These are phyloP conservation scores for Volucella zonaria DNA, from an alignment of 2,888 invertebrate species.

Conservation along the genomic window DNA sequence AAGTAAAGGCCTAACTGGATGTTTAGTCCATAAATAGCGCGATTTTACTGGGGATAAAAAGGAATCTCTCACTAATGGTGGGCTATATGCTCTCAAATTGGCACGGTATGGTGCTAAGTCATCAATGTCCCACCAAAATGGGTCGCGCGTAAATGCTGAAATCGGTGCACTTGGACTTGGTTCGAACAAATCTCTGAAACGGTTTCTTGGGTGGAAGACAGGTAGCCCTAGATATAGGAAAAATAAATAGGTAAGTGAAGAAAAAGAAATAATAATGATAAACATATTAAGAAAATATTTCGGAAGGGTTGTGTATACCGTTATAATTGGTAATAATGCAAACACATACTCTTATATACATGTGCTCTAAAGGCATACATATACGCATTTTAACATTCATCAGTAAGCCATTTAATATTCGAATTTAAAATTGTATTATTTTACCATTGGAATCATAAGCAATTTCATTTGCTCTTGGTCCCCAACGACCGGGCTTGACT, in stretches of 20 bases:
- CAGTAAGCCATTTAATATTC: too few relatives aligned
- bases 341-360: too few relatives aligned
- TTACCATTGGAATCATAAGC: conserved; percentile 90
- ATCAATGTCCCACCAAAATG: conserved; percentile 94
- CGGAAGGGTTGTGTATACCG: too few relatives aligned
- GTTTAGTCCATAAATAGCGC: conserved; percentile 95
- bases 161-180: conserved; percentile 90
- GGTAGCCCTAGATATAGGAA: conserved; percentile 85
- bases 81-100: conserved; percentile 86
- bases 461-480: conserved; percentile 87
- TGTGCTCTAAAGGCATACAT: too few relatives aligned
- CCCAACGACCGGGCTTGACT: conserved; percentile 88
- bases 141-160: conserved; percentile 92
- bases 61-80: conserved; percentile 92
- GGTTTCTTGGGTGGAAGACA: conserved; percentile 87
- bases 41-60: conserved; percentile 95
- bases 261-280: too few relatives aligned
- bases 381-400: too few relatives aligned
- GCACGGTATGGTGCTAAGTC: conserved; percentile 89
- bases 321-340: too few relatives aligned
- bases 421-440: conserved; percentile 75
- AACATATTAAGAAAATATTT: too few relatives aligned
- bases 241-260: too few relatives aligned
- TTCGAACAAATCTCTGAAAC: conserved; percentile 88
- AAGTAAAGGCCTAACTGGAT: conserved; percentile 92